Evolutionary conservation across 1,140 invertebrate genomes (phyloP), one percentile per base, ranked within the genome.

Genomic region (Ips nitidus): DNA sequence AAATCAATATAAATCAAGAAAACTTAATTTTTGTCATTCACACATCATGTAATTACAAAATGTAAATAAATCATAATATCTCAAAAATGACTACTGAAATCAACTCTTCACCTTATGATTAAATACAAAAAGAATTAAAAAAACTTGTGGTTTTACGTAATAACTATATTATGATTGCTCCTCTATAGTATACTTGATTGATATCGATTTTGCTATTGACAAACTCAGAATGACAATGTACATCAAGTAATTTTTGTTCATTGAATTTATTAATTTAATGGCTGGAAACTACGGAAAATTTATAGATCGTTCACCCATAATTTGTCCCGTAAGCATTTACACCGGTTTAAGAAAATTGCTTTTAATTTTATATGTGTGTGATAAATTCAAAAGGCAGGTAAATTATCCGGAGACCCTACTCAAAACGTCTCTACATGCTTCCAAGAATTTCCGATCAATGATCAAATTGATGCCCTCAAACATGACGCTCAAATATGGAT

Each of bases 381-480:
- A 22, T 22, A 22, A 22, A 22, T 22, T 22, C 22, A 22, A 22
- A 22, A 79, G 78, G 84, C 83, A 3, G 84, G 84, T 8, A 57
- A 81, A 65, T 73, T 78, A 1, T 78, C 79, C 45, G 77, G 77
- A 43, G 80, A 82, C 69, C 73, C 76, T 42, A 74, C 80, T 66
- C 78, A 81, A 43, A 73, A 47, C 55, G 76, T 81, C n/a, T 52
- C 70, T 36, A 78, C 81, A 53, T 78, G 75, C 38, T 71, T 84
- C 41, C 64, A 81, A 66, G 77, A 82, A 74, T 84, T 83, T 60
- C 72, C 79, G 39, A 56, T 84, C 6, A 82, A 83, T 72, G 83
- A 84, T 73, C 75, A 84, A 77, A 80, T 81, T 2, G 80, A 81
- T 69, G 79, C 83, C 36, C 71, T 85, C 3, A 75, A 84, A 6